Evolutionary conservation across 1,140 invertebrate species (phyloP).

Genomic region (Saxidomus purpurata): DNA sequence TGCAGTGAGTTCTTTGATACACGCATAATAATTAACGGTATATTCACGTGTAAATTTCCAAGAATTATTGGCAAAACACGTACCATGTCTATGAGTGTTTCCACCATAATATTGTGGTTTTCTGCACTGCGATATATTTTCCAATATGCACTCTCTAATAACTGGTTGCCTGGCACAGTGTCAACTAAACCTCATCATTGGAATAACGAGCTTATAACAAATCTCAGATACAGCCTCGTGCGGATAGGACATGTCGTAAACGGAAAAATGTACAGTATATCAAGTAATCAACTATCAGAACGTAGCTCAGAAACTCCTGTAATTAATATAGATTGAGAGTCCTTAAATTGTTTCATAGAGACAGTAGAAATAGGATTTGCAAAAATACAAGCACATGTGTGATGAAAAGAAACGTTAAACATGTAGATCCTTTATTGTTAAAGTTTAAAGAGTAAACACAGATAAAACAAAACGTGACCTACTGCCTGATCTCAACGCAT

Average conservation of each 20-base stretch:
- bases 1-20: not conserved
- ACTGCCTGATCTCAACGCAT: too few species aligned
- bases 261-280: too few species aligned
- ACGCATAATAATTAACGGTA: not conserved
- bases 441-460: too few species aligned
- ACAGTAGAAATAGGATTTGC: too few species aligned
- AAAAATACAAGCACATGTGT: too few species aligned
- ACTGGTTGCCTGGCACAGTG: not conserved
- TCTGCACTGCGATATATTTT: constrained; percentile 20
- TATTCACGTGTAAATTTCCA: not conserved
- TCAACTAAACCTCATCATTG: constrained; percentile 11
- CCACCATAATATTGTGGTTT: constrained; percentile 6
- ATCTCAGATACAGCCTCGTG: not conserved
- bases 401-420: too few species aligned
- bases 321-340: too few species aligned
- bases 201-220: not conserved
- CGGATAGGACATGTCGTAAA: not conserved
- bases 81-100: not conserved
- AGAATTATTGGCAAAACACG: not conserved
- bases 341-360: too few species aligned
- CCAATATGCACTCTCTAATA: not conserved
- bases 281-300: too few species aligned
- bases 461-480: too few species aligned
- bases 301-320: too few species aligned
- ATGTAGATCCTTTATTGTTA: too few species aligned